Percentiles rank a stretch among this genome's conserved stretches.
Conservation (phyloP, 2,797 vertebrate species). For the Chloroceryle amazona region DNA sequence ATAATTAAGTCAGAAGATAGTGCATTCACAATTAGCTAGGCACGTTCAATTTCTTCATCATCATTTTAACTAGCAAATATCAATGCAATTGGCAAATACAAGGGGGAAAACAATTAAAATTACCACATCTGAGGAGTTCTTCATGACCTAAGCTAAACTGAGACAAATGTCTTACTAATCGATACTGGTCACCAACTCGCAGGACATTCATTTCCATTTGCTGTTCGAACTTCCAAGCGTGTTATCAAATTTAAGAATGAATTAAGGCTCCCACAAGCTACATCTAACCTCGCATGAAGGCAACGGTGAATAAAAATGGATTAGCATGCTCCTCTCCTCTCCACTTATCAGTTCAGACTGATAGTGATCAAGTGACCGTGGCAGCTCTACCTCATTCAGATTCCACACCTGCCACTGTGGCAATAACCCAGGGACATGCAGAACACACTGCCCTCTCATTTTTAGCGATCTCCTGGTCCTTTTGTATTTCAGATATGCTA, state of each 20-base stretch:
- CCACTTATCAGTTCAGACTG: conserved; percentile 10
- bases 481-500: not conserved
- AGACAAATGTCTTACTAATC: conserved; percentile 11
- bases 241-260: conserved; percentile 47
- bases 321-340: conserved; percentile 50
- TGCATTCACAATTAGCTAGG: not conserved
- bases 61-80: conserved; percentile 58
- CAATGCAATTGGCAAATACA: conserved; percentile 42
- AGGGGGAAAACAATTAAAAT: conserved; percentile 36
- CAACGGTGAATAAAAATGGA: conserved; percentile 39
- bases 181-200: not conserved
- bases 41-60: conserved; percentile 31
- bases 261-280: conserved; percentile 30
- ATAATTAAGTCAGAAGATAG: conserved; percentile 28
- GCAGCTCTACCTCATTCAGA: conserved; percentile 27
- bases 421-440: not conserved
- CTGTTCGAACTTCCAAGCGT: conserved; percentile 13
- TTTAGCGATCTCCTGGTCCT: not conserved
- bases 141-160: conserved; percentile 26
- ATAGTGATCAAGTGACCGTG: not conserved
- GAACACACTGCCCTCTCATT: not conserved
- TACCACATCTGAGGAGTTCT: conserved; percentile 13
- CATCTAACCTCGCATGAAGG: conserved; percentile 9
- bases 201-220: conserved; percentile 37
- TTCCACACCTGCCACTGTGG: not conserved